Evolutionary conservation across 2,113 vertebrate species (phyloP).

Genomic region (Serilophus lunatus): DNA sequence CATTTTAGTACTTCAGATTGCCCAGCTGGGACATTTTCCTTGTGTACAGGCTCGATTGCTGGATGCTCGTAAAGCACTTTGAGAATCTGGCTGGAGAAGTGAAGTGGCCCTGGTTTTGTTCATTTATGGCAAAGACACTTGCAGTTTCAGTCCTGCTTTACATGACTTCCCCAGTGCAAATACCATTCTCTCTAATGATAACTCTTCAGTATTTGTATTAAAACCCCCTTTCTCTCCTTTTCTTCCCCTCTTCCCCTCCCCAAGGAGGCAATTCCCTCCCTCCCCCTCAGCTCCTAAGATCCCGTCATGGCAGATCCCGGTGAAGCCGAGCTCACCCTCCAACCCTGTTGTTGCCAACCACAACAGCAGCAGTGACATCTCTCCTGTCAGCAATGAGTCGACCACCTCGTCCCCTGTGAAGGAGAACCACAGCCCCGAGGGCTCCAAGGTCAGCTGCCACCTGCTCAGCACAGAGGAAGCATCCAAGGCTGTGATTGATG

Average conservation of each 20-base stretch:
- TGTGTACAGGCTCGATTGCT: neutral
- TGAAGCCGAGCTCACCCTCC: slow-evolving; percentile 82
- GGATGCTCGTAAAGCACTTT: slow-evolving; percentile 17
- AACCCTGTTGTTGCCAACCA: slow-evolving; percentile 78
- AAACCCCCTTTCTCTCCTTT: slow-evolving; percentile 12
- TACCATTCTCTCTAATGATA: neutral
- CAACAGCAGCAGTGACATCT: slow-evolving; percentile 98
- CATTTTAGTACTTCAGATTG: neutral
- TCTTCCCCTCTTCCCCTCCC: neutral
- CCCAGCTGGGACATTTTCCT: neutral
- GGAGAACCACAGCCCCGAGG: slow-evolving; percentile 85
- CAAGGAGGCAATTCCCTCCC: slow-evolving; percentile 93
- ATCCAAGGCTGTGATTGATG: slow-evolving; percentile 68
- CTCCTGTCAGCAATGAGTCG: slow-evolving; percentile 92
- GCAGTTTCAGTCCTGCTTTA: neutral
- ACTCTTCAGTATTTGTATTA: neutral
- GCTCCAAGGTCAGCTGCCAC: slow-evolving; percentile 69
- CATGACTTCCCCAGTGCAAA: neutral
- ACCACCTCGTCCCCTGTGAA: slow-evolving; percentile 84
- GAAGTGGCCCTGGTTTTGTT: neutral
- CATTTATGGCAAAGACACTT: neutral
- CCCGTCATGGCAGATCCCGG: slow-evolving; percentile 93
- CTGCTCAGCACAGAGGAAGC: slow-evolving; percentile 70
- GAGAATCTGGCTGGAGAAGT: slow-evolving; percentile 2
- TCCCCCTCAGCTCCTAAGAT: slow-evolving; percentile 91